Conservation (phyloP, 2,113 vertebrate genomes). For the Ceyx margarethae region DNA sequence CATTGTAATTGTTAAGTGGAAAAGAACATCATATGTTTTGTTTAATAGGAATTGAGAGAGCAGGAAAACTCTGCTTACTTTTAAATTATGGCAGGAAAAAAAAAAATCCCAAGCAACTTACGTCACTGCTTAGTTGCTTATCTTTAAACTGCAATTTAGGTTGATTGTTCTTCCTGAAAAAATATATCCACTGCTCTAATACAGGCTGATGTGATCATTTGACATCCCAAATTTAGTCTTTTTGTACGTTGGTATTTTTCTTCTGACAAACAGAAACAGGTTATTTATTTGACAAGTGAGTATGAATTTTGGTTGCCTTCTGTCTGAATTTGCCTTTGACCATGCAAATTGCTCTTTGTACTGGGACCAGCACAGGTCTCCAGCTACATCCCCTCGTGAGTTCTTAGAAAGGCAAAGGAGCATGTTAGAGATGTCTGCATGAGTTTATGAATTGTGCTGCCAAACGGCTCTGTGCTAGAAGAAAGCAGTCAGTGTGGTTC, state of each 20-base stretch:
- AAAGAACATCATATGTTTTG: background rate
- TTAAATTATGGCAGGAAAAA: background rate
- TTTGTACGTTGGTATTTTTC: background rate
- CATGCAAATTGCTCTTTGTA: background rate
- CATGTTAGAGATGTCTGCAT: background rate
- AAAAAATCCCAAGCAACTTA: background rate
- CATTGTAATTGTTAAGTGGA: background rate
- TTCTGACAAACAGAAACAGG: background rate
- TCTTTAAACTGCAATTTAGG: background rate
- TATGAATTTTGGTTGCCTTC: background rate
- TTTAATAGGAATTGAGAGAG: background rate
- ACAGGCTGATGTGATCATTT: background rate
- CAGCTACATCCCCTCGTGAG: background rate
- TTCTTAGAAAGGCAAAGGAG: background rate
- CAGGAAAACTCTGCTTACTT: background rate
- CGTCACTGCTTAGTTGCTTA: background rate
- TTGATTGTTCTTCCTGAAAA: background rate
- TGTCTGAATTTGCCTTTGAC: background rate
- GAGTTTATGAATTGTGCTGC: background rate
- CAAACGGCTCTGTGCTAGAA: background rate
- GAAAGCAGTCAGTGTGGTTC: background rate
- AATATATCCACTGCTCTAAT: background rate
- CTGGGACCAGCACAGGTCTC: background rate
- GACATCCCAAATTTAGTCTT: background rate
- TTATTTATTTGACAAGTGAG: background rate